Evolutionary conservation across 2,113 vertebrate species (phyloP).

Genomic region (Diadophis punctatus): DNA sequence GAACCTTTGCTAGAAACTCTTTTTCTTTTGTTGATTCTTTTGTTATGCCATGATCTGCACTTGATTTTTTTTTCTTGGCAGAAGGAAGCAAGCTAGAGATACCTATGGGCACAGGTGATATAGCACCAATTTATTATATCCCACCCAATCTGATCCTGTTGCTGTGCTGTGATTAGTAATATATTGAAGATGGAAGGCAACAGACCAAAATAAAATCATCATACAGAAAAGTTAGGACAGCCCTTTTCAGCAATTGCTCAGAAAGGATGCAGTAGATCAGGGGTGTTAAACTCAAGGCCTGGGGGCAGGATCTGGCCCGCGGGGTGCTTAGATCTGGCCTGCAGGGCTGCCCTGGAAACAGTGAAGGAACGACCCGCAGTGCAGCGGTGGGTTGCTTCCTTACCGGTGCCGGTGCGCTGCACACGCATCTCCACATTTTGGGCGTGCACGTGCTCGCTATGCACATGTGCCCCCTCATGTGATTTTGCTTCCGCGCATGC

Average conservation of each 20-base stretch:
- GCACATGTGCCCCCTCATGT: no score
- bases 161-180: background rate
- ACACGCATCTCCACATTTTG: no score
- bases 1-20: background rate
- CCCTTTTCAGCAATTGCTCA: background rate
- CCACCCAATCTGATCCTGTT: background rate
- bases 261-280: background rate
- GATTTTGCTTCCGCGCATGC: no score
- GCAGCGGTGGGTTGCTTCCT: no score
- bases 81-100: background rate
- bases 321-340: no score
- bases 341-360: no score
- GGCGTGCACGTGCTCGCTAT: no score
- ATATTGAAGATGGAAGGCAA: background rate
- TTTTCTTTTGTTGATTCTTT: background rate
- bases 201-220: background rate
- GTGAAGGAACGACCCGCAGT: no score
- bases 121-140: background rate
- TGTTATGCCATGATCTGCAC: background rate
- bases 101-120: background rate
- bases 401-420: no score
- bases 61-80: background rate
- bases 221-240: background rate
- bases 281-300: no score
- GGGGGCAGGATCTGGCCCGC: no score